Evolutionary conservation across 1,140 invertebrate species (phyloP).

Genomic region (Aphaenogaster rudis): DNA sequence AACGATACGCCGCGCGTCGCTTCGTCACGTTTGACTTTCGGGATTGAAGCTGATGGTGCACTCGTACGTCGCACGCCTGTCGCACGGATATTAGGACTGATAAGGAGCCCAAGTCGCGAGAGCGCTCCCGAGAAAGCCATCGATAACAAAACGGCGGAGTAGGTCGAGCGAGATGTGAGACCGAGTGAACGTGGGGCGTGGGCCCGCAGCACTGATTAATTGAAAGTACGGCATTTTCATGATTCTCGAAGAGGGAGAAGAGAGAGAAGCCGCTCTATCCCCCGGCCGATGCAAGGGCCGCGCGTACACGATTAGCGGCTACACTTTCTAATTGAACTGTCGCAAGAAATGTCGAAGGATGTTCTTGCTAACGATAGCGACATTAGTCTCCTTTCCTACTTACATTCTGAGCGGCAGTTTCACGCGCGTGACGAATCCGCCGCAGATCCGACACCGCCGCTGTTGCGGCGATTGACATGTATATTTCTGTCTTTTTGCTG

Average conservation of each 20-base stretch:
- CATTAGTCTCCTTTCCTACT: conserved; percentile 78
- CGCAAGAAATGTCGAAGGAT: conserved; percentile 65
- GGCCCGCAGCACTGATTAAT: conserved; percentile 46
- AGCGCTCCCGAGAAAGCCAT: conserved; percentile 29
- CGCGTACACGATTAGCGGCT: conserved; percentile 56
- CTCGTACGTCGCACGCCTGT: background rate
- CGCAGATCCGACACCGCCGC: background rate
- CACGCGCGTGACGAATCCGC: conserved; percentile 40
- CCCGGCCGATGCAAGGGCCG: background rate
- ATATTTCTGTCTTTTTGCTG: conserved; percentile 32
- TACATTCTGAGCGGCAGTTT: conserved; percentile 67
- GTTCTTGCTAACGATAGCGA: conserved; percentile 76
- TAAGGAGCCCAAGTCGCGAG: conserved; percentile 17
- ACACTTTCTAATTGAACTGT: conserved; percentile 74
- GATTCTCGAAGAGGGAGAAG: background rate
- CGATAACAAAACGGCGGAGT: conserved; percentile 29
- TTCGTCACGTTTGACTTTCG: conserved; percentile 41
- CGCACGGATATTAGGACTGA: conserved; percentile 15
- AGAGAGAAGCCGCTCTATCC: background rate
- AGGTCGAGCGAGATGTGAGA: conserved; percentile 19
- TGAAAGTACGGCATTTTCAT: conserved; percentile 51
- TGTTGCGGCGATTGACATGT: conserved; percentile 28
- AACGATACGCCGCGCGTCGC: background rate
- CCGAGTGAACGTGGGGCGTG: conserved; percentile 1
- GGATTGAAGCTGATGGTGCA: background rate